Evolutionary conservation across 2,888 invertebrate genomes (phyloP).

Genomic region (Nysson spinosus): DNA sequence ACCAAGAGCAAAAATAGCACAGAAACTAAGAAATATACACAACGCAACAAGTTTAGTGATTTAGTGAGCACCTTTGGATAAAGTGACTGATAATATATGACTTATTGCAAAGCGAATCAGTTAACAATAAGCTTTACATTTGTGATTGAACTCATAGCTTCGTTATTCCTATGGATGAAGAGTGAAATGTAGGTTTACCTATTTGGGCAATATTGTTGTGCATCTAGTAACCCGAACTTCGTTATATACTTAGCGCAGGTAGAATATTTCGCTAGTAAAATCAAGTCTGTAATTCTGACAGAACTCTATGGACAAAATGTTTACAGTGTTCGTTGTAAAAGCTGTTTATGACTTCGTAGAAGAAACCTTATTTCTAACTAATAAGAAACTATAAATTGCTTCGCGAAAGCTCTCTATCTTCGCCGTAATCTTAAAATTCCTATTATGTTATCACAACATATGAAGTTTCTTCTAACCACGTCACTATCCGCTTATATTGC

Average conservation of each 20-base stretch:
- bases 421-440: conserved; percentile 37
- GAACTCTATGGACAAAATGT: conserved; percentile 43
- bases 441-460: conserved; percentile 46
- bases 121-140: conserved; percentile 60
- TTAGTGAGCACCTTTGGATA: conserved; percentile 59
- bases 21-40: conserved; percentile 47
- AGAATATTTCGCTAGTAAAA: conserved; percentile 48
- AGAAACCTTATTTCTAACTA: conserved; percentile 45
- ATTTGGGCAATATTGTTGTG: conserved; percentile 47
- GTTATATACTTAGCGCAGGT: conserved; percentile 45
- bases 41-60: conserved; percentile 58
- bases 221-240: conserved; percentile 39
- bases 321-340: conserved; percentile 45
- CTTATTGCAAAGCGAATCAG: conserved; percentile 54
- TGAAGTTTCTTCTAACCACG: conserved; percentile 31
- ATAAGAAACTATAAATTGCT: conserved; percentile 38
- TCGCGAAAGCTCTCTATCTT: conserved; percentile 44
- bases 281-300: conserved; percentile 38
- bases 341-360: conserved; percentile 25
- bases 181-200: conserved; percentile 51
- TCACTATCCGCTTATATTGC: conserved; percentile 46
- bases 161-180: conserved; percentile 44
- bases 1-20: conserved; percentile 39
- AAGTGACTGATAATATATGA: conserved; percentile 54
- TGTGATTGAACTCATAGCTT: conserved; percentile 50